Percentiles rank a stretch among this genome's conserved stretches.
Conservation (phyloP, 2,113 vertebrate species). For the Albula glossodonta region DNA sequence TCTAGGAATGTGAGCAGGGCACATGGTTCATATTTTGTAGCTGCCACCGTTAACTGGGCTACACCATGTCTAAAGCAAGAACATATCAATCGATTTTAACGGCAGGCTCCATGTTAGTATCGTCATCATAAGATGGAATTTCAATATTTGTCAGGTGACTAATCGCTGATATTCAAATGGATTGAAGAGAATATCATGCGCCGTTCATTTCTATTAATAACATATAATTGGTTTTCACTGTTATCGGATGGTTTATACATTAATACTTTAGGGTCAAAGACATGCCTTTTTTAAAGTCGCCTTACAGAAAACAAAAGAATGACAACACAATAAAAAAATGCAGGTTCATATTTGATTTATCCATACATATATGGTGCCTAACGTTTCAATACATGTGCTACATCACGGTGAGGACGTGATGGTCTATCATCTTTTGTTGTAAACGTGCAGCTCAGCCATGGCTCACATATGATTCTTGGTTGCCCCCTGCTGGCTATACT, state of each 20-base stretch:
- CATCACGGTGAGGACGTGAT: neutral
- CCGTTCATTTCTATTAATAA: neutral
- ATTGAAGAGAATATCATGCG: neutral
- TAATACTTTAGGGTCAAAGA: too few species aligned
- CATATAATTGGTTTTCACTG: too few species aligned
- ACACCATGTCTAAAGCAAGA: neutral
- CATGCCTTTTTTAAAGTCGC: neutral
- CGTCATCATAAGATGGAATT: neutral
- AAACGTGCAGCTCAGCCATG: neutral
- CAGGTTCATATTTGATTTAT: neutral
- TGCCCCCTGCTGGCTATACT: slow-evolving; percentile 59
- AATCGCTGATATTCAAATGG: neutral
- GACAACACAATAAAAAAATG: neutral
- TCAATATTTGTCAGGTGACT: neutral
- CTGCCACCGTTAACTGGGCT: neutral
- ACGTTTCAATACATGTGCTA: slow-evolving; percentile 23
- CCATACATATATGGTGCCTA: neutral
- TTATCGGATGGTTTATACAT: too few species aligned
- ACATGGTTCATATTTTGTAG: neutral
- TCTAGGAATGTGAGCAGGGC: neutral
- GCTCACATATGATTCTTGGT: slow-evolving; percentile 4
- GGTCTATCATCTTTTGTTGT: slow-evolving; percentile 23
- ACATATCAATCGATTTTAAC: neutral
- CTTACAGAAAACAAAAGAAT: neutral
- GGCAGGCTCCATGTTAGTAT: neutral